A percentile compares a stretch with the other conserved stretches of the same genome.
These are phyloP conservation scores for Stegodyphus dumicola DNA, from an alignment of 1,140 invertebrate genomes.

Conservation along the genomic window DNA sequence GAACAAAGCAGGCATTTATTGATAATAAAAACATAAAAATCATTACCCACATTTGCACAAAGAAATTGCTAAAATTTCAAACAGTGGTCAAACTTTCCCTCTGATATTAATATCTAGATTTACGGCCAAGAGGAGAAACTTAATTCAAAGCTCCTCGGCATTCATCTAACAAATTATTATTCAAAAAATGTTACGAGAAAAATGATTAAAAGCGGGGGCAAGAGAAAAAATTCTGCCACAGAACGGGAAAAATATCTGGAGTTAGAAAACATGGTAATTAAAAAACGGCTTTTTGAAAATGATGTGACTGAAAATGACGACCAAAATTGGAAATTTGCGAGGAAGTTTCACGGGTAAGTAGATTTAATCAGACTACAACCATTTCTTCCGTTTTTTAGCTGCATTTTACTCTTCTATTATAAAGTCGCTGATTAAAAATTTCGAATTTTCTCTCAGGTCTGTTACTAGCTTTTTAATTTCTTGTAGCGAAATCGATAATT, in stretches of 20 bases:
- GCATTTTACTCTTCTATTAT: constrained; percentile 25
- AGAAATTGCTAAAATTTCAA: too few relatives aligned
- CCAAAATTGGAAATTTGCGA: constrained; percentile 26
- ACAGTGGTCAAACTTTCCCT: too few relatives aligned
- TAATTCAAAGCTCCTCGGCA: too few relatives aligned
- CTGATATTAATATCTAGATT: too few relatives aligned
- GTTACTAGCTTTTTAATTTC: neutral
- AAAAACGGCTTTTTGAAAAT: neutral
- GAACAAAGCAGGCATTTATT: too few relatives aligned
- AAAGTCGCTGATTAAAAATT: constrained; percentile 36
- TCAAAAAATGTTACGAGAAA: neutral
- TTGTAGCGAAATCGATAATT: neutral
- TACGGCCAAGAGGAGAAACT: too few relatives aligned
- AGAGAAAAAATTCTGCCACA: neutral
- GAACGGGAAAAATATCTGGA: neutral
- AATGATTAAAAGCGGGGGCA: neutral
- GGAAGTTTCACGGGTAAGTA: constrained; percentile 36
- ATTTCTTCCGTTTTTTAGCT: constrained; percentile 2
- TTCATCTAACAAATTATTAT: neutral
- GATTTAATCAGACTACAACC: constrained; percentile 31
- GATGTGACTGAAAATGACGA: constrained; percentile 22
- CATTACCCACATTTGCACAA: too few relatives aligned
- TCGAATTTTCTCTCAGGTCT: neutral
- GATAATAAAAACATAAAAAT: too few relatives aligned
- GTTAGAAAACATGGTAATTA: constrained; percentile 1